Conservation (phyloP, 2,888 invertebrate genomes). For the Criorhina ranunculi region DNA sequence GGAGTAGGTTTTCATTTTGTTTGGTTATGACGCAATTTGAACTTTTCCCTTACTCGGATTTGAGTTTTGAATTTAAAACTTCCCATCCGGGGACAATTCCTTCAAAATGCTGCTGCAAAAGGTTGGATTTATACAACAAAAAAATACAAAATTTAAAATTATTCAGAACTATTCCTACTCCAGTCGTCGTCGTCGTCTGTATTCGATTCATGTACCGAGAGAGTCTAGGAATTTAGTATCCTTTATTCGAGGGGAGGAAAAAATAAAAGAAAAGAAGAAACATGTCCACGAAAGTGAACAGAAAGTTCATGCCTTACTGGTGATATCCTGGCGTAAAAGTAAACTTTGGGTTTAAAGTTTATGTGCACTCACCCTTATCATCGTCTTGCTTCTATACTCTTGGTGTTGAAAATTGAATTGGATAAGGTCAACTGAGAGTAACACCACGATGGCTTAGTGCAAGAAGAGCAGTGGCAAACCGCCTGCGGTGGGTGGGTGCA, state of each 20-base stretch:
- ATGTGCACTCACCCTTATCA: conserved; percentile 7
- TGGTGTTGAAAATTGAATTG: conserved; percentile 19
- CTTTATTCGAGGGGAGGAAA: not conserved
- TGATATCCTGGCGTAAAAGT: conserved; percentile 18
- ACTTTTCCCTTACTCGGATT: conserved; percentile 1
- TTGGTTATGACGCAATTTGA: conserved; percentile 13
- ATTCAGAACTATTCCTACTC: conserved; percentile 25
- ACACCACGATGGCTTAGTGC: conserved; percentile 52
- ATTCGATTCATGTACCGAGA: not conserved
- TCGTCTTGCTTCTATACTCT: not conserved
- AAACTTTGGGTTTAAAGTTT: conserved; percentile 52
- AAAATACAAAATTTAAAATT: conserved; percentile 9
- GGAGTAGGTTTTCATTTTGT: not conserved
- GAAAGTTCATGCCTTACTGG: conserved; percentile 31
- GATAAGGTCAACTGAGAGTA: conserved; percentile 49
- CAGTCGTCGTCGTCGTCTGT: no score
- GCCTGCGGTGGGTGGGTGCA: not conserved
- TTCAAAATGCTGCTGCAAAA: not conserved
- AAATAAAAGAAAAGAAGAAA: not conserved
- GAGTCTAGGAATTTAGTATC: conserved; percentile 14
- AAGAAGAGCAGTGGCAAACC: conserved; percentile 33
- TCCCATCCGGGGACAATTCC: not conserved
- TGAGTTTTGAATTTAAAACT: not conserved
- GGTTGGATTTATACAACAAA: not conserved
- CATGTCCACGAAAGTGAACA: conserved; percentile 15